Evolutionary conservation across 2,113 vertebrate genomes (phyloP).

Genomic region (Pionites leucogaster): DNA sequence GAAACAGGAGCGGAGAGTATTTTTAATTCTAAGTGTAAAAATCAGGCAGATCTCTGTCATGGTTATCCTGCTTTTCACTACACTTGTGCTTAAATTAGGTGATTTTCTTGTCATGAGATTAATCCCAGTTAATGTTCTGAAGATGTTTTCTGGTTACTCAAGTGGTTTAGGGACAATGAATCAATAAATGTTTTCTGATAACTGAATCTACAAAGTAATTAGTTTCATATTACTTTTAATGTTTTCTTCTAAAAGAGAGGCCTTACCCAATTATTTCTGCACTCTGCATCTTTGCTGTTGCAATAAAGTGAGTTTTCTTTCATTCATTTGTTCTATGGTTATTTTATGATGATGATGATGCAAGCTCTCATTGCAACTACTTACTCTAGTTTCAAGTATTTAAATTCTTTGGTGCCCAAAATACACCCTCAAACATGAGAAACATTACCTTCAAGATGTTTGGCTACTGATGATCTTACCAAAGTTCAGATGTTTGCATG

Average conservation of each 20-base stretch:
- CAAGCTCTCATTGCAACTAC: neutral
- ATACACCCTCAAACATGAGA: neutral
- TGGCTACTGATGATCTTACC: neutral
- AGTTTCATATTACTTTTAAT: neutral
- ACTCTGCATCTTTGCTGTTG: neutral
- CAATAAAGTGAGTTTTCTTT: neutral
- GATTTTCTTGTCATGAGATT: neutral
- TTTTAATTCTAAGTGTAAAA: neutral
- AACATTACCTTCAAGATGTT: neutral
- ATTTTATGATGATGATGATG: too few species aligned
- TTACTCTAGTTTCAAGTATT: neutral
- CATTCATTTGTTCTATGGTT: neutral
- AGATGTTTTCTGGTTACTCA: neutral
- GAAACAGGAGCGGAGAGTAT: neutral
- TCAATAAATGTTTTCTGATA: neutral
- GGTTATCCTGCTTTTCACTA: neutral
- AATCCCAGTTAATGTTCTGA: neutral
- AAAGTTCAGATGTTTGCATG: neutral
- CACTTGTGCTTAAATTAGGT: neutral
- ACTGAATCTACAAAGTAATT: neutral
- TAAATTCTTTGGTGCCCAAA: neutral
- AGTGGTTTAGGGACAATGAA: neutral
- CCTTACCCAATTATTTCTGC: neutral
- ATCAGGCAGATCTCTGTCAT: neutral
- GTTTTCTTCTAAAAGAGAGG: neutral